Base-by-base conservation (phyloP, 2,888 invertebrate species). In the Drosophila putrida region DNA sequence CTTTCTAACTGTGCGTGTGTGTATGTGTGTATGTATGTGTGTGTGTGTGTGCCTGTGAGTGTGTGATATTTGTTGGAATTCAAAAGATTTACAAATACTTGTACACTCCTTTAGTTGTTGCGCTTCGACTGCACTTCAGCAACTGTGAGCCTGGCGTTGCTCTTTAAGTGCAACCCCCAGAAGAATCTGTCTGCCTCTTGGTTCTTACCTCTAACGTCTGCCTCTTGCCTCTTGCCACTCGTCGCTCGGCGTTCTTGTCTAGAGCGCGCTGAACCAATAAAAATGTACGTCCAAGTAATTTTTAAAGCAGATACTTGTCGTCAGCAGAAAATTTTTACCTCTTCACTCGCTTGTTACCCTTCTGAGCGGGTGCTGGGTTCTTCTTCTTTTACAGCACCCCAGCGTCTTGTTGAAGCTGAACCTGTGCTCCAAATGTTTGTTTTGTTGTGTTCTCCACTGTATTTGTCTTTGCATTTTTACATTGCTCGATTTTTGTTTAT, bases 1-100 rank as follows among this genome's bases (percentile, higher is more conserved):
- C 39, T 50, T 11, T 28, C 11, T 28, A 25, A 15, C 35, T 44
- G 20, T 70, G 41, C 60, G 47, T 65, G 67, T 55, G 44, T 68
- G 54, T 64, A 65, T 39, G 41, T 61, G 66, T 76, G 84, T 81
- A 58, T 78, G 78, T 3, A 0, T 6, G 9, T 2, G 8, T 31
- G 9, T 6, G 31, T 31, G 31, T 31, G 31, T 31, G 54, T 68
- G 50, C n/a, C n/a, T n/a, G n/a, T 66, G 44, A 59, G 68, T 79
- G 84, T 83, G 59, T 78, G 75, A 75, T 80, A 82, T 88, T 70
- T 67, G 79, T 58, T 83, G 87, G 85, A 87, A 90, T 89, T 90
- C 82, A 80, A 90, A 82, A 76, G 84, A 82, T 82, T 81, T 89
- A 79, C 90, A 89, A 83, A 88, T 80, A 82, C 89, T 82, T 84